These are phyloP conservation scores for Bombus waltoni DNA, from an alignment of 1,140 invertebrate genomes.

Conservation along the genomic window DNA sequence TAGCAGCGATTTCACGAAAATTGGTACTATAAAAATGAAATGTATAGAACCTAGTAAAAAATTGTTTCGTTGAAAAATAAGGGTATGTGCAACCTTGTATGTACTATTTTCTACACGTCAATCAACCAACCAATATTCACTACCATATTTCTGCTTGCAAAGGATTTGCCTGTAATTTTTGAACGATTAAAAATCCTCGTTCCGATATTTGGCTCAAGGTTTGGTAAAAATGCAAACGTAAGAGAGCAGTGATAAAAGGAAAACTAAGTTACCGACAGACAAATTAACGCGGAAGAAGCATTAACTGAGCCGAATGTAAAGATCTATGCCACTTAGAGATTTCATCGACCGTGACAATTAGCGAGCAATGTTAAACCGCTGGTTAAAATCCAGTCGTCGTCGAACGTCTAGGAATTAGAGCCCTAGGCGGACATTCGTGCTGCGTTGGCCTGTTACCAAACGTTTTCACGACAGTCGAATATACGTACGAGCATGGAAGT, in stretches of 20 bases:
- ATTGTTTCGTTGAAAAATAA: too few relatives aligned
- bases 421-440: constrained; percentile 9
- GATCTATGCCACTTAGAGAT: constrained; percentile 24
- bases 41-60: too few relatives aligned
- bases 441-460: constrained; percentile 61
- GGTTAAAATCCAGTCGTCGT: constrained; percentile 27
- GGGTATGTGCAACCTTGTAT: too few relatives aligned
- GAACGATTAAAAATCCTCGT: not conserved
- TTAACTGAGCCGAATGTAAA: not conserved
- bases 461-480: constrained; percentile 42
- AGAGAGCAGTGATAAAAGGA: not conserved
- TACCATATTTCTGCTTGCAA: not conserved
- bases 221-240: not conserved
- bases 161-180: too few relatives aligned
- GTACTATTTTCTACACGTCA: not conserved
- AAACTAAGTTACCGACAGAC: constrained; percentile 18
- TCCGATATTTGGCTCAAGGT: not conserved
- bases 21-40: too few relatives aligned
- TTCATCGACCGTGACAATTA: constrained; percentile 42
- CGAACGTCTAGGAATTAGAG: constrained; percentile 27
- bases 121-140: not conserved
- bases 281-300: not conserved
- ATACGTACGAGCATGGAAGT: not conserved
- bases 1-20: too few relatives aligned
- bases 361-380: constrained; percentile 24